Evolutionary conservation across 2,888 invertebrate species (phyloP).

Genomic region (Amorpha juglandis): DNA sequence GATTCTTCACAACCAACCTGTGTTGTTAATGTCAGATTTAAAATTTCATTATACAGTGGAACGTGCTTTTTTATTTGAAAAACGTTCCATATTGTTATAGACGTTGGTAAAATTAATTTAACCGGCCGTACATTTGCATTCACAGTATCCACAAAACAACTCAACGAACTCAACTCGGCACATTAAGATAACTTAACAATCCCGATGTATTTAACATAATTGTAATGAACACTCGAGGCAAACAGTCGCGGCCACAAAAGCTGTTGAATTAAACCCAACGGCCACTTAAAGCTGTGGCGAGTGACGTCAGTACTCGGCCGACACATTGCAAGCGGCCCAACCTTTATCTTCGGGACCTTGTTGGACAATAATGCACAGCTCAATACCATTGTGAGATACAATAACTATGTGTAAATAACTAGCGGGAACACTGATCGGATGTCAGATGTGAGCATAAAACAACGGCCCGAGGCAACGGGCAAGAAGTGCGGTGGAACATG

Average conservation of each 20-base stretch:
- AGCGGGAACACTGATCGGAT: constrained; percentile 40
- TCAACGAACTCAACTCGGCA: constrained; percentile 21
- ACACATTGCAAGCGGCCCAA: constrained; percentile 54
- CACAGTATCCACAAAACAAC: constrained; percentile 18
- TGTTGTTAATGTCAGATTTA: not conserved
- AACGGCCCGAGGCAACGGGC: constrained; percentile 41
- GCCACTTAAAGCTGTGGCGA: constrained; percentile 36
- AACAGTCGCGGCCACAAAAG: constrained; percentile 44
- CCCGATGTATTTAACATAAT: constrained; percentile 27
- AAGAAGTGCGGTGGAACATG: constrained; percentile 20
- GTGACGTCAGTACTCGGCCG: constrained; percentile 35
- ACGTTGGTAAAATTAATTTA: constrained; percentile 1
- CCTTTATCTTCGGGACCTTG: constrained; percentile 43
- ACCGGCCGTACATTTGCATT: constrained; percentile 15
- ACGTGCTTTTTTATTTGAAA: not conserved
- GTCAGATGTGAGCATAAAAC: constrained; percentile 55
- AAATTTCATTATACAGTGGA: not conserved
- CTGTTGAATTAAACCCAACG: constrained; percentile 41
- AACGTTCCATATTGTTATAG: not conserved
- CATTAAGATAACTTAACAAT: constrained; percentile 24
- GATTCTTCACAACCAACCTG: constrained; percentile 29
- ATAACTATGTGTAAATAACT: constrained; percentile 45
- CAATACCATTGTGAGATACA: constrained; percentile 43
- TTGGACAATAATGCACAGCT: constrained; percentile 48
- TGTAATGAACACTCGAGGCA: constrained; percentile 34